Conservation (phyloP, 2,888 invertebrate genomes). For the Myopa tessellatipennis region DNA sequence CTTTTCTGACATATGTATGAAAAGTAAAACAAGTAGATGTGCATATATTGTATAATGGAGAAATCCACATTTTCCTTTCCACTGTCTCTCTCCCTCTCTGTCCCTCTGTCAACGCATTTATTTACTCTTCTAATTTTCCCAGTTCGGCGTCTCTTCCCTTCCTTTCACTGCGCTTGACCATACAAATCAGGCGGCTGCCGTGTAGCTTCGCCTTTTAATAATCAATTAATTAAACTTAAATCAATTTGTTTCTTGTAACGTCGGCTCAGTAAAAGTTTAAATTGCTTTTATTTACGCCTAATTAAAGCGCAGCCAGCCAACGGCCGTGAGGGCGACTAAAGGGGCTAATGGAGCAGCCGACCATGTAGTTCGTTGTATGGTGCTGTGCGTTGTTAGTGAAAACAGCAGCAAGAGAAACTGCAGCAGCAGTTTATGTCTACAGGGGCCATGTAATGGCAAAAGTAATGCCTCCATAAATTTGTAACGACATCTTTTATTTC, state of each 20-base stretch:
- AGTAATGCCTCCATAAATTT: slow-evolving; percentile 25
- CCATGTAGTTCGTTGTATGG: background rate
- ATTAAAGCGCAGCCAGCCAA: slow-evolving; percentile 9
- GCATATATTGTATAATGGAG: too few relatives aligned
- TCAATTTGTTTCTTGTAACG: slow-evolving; percentile 9
- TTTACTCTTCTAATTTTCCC: too few relatives aligned
- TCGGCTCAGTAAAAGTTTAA: slow-evolving; percentile 10
- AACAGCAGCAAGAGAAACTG: background rate
- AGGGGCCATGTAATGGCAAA: slow-evolving; percentile 12
- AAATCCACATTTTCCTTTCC: too few relatives aligned
- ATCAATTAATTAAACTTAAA: slow-evolving; percentile 23
- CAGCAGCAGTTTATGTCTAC: slow-evolving; percentile 15
- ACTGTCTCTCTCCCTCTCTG: too few relatives aligned
- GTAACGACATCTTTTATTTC: slow-evolving; percentile 25
- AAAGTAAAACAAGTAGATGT: too few relatives aligned
- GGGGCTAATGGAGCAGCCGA: background rate
- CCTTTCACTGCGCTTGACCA: too few relatives aligned
- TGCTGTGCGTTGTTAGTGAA: background rate
- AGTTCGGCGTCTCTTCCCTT: too few relatives aligned
- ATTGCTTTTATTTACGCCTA: slow-evolving; percentile 27
- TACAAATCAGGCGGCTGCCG: too few relatives aligned
- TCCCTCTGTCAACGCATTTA: too few relatives aligned
- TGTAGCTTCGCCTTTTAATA: slow-evolving; percentile 19
- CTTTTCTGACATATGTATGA: too few relatives aligned
- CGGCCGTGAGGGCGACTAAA: background rate